A percentile compares a stretch with the other conserved stretches of the same genome.
Evolutionary conservation across 2,113 vertebrate genomes (phyloP).

Genomic region (Psilopsiagon aymara): DNA sequence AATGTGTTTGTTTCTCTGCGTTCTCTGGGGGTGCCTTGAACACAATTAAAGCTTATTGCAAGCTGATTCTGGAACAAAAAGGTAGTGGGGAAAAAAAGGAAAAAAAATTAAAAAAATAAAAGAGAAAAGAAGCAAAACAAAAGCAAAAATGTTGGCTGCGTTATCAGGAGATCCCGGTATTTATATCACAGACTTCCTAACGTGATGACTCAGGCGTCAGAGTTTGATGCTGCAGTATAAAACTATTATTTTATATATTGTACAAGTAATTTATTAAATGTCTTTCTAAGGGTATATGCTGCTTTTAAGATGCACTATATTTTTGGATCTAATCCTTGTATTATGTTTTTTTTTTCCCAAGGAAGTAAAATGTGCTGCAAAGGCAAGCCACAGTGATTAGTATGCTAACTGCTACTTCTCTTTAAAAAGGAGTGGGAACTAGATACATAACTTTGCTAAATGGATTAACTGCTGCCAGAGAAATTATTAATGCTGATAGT

Average conservation of each 20-base stretch:
- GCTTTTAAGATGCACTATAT: slow-evolving; percentile 82
- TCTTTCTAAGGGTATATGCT: slow-evolving; percentile 83
- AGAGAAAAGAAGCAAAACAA: slow-evolving; percentile 34
- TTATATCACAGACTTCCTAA: slow-evolving; percentile 70
- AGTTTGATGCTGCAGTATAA: slow-evolving; percentile 79
- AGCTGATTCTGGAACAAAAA: slow-evolving; percentile 85
- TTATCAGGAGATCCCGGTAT: slow-evolving; percentile 64
- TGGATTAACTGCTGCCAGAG: slow-evolving; percentile 46
- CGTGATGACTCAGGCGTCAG: slow-evolving; percentile 77
- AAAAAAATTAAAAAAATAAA: not conserved
- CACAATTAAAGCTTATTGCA: slow-evolving; percentile 71
- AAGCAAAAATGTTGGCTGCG: slow-evolving; percentile 45
- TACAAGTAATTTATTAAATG: slow-evolving; percentile 83
- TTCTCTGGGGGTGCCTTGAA: slow-evolving; percentile 89
- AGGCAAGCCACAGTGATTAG: slow-evolving; percentile 68
- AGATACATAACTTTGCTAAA: slow-evolving; percentile 23
- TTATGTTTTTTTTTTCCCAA: slow-evolving; percentile 71
- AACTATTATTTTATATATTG: slow-evolving; percentile 77
- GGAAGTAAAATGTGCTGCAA: slow-evolving; percentile 73
- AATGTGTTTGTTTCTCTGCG: slow-evolving; percentile 78
- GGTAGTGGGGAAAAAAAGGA: not conserved
- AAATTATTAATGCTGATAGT: slow-evolving; percentile 11
- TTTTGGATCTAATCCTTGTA: slow-evolving; percentile 80
- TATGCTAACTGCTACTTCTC: slow-evolving; percentile 67
- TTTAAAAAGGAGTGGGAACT: slow-evolving; percentile 67